Conservation (phyloP, 2,113 vertebrate species). For the Aythya baeri region DNA sequence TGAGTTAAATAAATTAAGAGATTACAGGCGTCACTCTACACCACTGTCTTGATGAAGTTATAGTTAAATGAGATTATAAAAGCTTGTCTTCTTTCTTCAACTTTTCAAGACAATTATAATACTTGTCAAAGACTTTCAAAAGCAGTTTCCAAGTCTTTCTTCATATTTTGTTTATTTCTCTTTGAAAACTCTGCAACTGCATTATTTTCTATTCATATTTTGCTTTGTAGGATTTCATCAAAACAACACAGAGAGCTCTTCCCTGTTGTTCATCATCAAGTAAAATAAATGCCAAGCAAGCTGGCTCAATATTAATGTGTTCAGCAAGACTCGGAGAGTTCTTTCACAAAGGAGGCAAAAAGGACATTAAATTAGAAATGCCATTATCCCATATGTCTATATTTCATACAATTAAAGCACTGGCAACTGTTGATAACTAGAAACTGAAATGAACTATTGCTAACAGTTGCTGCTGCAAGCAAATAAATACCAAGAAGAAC, state of each 20-base stretch:
- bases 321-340: background rate
- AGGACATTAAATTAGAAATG: conserved; percentile 38
- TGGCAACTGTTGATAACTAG: background rate
- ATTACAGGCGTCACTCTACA: background rate
- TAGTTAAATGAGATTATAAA: conserved; percentile 13
- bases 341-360: conserved; percentile 15
- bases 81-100: background rate
- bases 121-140: conserved; percentile 49
- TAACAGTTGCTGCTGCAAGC: conserved; percentile 13
- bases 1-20: background rate
- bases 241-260: background rate
- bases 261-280: conserved; percentile 8
- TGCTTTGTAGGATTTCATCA: conserved; percentile 7
- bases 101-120: background rate
- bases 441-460: background rate
- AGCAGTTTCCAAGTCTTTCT: conserved; percentile 3
- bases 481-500: background rate
- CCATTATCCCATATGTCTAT: background rate
- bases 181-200: conserved; percentile 32
- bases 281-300: conserved; percentile 26
- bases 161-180: conserved; percentile 41
- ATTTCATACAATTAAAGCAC: conserved; percentile 33
- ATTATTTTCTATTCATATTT: conserved; percentile 43
- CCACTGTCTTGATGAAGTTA: background rate
- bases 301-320: conserved; percentile 12